Evolutionary conservation across 2,888 invertebrate genomes (phyloP), one percentile per base, ranked within the genome.

Genomic region (Pemphredon lugubris): DNA sequence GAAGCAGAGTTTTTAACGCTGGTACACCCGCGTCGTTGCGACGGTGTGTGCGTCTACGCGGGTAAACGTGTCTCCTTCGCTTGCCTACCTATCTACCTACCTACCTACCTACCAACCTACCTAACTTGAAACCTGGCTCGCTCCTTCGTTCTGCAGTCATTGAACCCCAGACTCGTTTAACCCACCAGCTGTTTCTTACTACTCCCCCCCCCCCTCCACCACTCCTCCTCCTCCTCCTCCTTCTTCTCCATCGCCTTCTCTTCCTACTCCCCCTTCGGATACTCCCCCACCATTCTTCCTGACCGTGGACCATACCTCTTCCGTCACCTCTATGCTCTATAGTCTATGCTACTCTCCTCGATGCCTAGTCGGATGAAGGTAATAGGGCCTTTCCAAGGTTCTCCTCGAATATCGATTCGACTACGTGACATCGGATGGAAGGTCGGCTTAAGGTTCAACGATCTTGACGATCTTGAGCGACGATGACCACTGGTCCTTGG

Each of bases 141-240:
- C 77, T 83, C 81, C 68, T 75, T 79, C 71, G 72, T 82, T 86
- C 82, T 82, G 81, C 86, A 88, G 88, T 88, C 88, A 87, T 88
- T 88, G 88, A 88, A 88, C 88, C 84, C 87, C 48, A 63, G 75
- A 82, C 84, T 81, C 85, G 85, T 83, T 85, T 86, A 85, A 85
- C 87, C 81, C 80, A 87, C 86, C 88, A 87, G 88, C 88, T 88
- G 87, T 88, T 88, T 88, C 86, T 85, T 86, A 84, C 83, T 81
- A 65, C 73, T 70, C 60, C 73, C 67, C 68, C 75, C 45, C 73
- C 50, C 44, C 54, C 42, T 44, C 57, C 7, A 21, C 51, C n/a
- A 14, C 57, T 32, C 40, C 51, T 70, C 26, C 26, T 26, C 26
- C 63, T 66, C 58, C 50, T 68, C 51, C 48, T 65, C 42, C 30